Percentiles rank a stretch among this genome's conserved stretches.
Evolutionary conservation across 2,113 vertebrate genomes (phyloP).

Genomic region (Crotophaga sulcirostris): DNA sequence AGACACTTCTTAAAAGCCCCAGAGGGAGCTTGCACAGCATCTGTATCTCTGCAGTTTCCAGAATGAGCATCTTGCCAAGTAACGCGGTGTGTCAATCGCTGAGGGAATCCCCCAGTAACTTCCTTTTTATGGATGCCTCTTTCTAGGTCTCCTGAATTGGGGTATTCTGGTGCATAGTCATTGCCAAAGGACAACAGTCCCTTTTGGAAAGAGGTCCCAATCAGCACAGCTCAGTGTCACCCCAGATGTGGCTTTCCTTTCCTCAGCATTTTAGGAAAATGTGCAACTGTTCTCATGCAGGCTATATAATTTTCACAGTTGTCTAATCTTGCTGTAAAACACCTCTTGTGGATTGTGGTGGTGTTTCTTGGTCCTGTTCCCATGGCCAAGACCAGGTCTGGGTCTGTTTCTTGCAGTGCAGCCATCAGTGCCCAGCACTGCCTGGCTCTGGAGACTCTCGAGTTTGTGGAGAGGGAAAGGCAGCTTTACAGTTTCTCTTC

Average conservation of each 20-base stretch:
- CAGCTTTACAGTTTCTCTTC: not conserved
- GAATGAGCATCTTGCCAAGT: not conserved
- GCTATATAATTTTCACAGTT: not conserved
- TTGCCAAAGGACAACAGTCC: not conserved
- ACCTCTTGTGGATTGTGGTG: not conserved
- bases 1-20: slow-evolving; percentile 36
- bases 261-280: rapidly evolving
- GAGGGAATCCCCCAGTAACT: slow-evolving; percentile 33
- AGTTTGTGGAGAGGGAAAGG: not conserved
- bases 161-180: not conserved
- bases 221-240: not conserved
- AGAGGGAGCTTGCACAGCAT: slow-evolving; percentile 33
- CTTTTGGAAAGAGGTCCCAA: not conserved
- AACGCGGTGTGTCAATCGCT: not conserved
- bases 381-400: not conserved
- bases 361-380: not conserved
- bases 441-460: not conserved
- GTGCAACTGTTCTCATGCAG: not conserved
- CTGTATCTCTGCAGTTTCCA: slow-evolving; percentile 32
- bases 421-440: not conserved
- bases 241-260: not conserved
- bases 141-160: not conserved
- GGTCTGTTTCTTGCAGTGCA: not conserved
- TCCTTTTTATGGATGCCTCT: not conserved
- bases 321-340: not conserved